Base-by-base conservation (phyloP, 2,888 invertebrate species). In the Lomographa bimaculata region DNA sequence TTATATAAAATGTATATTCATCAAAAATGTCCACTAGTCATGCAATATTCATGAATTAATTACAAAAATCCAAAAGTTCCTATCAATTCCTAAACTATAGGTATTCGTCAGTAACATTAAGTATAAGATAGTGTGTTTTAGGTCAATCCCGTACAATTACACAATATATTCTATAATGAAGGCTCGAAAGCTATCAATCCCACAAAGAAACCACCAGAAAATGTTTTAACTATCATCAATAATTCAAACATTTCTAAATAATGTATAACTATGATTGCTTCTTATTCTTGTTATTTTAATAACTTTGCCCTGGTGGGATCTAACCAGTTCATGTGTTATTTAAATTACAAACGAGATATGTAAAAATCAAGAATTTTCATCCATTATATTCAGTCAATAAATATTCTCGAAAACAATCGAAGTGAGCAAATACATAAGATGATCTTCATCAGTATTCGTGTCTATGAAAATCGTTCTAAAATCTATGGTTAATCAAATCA, bases 21-120 rank as follows among this genome's bases (percentile, higher is more conserved):
- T 80, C 78, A 55, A 81, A 84, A 84, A 77, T 33, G 55, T 62
- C 57, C 57, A 54, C 62, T 65, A 63, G 40, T 39, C 52, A 50
- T 50, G 46, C 43, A 42, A 54, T 54, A 58, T 24, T 50, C 33
- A 50, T 44, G 39, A 44, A 23, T 16, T 36, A 57, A 6, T 45
- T 50, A 68, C 54, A 66, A 70, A 70, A 64, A 54, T 66, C 59
- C 62, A 58, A 65, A 64, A 49, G 10, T 57, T 29, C 46, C n/a
- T 47, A 57, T 67, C 76, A 74, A 77, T 76, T 76, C 76, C 76
- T 71, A 71, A 47, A 37, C 44, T 42, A 57, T 50, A 54, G 50
- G 49, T 45, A 28, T 9, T 50, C 25, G 34, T 46, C 35, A 14
- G 39, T 37, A 47, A 47, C 36, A 27, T 49, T 50, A 37, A 9